These are phyloP conservation scores for Chionoecetes opilio DNA, from an alignment of 1,140 invertebrate species.

Conservation along the genomic window DNA sequence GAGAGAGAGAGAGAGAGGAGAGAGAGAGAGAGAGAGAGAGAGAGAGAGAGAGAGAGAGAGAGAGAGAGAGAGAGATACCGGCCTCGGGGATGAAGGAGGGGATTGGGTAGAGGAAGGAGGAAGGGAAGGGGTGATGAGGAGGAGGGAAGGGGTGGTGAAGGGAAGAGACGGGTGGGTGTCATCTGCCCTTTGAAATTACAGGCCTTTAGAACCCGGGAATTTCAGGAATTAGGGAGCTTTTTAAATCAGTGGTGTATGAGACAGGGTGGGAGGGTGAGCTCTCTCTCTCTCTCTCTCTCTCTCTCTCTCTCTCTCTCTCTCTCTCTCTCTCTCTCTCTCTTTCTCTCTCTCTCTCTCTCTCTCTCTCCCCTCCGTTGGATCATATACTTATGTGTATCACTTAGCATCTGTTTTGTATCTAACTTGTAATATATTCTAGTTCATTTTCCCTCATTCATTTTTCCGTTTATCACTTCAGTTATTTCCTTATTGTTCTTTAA, in stretches of 20 bases:
- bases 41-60: background rate
- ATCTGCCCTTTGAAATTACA: conserved; percentile 73
- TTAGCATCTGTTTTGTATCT: background rate
- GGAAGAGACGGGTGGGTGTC: conserved; percentile 46
- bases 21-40: background rate
- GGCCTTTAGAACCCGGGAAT: conserved; percentile 69
- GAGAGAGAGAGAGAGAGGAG: background rate
- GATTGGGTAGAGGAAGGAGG: background rate
- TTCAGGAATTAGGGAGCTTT: conserved; percentile 69
- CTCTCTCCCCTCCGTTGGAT: background rate
- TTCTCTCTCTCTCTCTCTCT: conserved; percentile 52
- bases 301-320: conserved; percentile 41
- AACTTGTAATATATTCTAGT: too few relatives aligned
- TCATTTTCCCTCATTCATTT: background rate
- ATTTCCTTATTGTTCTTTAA: background rate
- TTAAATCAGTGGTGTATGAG: conserved; percentile 69
- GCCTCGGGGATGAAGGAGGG: background rate
- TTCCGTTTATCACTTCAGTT: background rate
- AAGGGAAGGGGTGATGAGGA: background rate
- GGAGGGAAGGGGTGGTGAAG: background rate
- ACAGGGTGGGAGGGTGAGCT: conserved; percentile 1
- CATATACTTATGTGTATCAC: background rate
- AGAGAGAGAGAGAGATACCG: background rate
- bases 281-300: conserved; percentile 49
- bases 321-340: conserved; percentile 55